Evolutionary conservation across 2,113 vertebrate species (phyloP), one percentile per base, ranked within the genome.

Genomic region (Pelodiscus sinensis): DNA sequence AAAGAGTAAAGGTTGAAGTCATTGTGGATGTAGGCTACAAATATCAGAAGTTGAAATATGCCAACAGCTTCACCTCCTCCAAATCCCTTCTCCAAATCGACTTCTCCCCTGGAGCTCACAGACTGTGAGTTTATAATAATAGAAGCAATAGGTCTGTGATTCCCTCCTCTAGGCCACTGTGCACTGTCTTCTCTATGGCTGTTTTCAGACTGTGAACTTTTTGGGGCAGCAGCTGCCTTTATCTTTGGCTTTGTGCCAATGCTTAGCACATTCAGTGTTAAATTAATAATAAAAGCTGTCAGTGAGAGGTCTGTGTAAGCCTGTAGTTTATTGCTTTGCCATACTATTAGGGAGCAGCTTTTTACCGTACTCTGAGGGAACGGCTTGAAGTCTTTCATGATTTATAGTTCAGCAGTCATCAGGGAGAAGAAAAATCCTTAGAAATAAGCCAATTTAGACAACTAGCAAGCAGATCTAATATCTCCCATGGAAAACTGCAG

Each of bases 101-200:
- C 94, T 73, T 94, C 88, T 65, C 2, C 92, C 54, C 91, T 90
- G 19, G 56, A 93, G 88, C 92, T 90, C 89, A 25, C 29, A 55
- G 86, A 82, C 50, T 92, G 77, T 75, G 77, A 80, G 21, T 90
- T 87, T 71, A 0, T 87, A 94, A 82, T 93, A 94, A 93, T 94
- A 96, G 91, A 81, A 93, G 84, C 90, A 86, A 92, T 88, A 95
- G 89, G 92, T 84, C 94, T 96, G 89, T 86, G 94, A 92, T 87
- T 79, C 92, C 84, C 94, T 50, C 80, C 93, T 95, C 93, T 95
- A 91, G 89, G 92, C 91, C 89, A 84, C 86, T 88, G 22, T 91
- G 73, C 56, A 8, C 81, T 95, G 44, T 50, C 73, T 77, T 50
- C 38, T 91, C 81, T 3, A 60, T 92, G 89, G 38, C 50, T 92